These are phyloP conservation scores for Iguana delicatissima DNA, from an alignment of 2,797 vertebrate genomes.

Conservation along the genomic window DNA sequence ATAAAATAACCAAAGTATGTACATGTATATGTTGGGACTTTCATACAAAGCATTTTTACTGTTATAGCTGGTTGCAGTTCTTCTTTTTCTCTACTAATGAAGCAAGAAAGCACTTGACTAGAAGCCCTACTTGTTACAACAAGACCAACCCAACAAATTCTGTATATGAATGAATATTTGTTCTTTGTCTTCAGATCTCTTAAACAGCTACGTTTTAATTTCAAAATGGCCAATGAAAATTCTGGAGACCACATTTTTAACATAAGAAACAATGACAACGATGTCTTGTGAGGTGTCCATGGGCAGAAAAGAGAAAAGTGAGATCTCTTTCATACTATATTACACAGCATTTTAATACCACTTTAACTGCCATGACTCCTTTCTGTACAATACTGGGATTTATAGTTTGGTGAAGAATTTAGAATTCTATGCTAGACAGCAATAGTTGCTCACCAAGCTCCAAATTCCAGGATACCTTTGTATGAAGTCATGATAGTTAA, in stretches of 20 bases:
- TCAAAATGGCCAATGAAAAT: conserved; percentile 22
- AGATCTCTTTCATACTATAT: too few relatives aligned
- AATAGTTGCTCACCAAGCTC: too few relatives aligned
- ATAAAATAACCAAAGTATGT: background rate
- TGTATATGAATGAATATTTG: background rate
- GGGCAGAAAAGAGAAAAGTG: background rate
- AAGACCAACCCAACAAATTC: background rate
- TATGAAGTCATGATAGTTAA: too few relatives aligned
- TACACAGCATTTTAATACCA: too few relatives aligned
- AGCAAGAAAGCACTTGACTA: background rate
- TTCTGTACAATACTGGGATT: too few relatives aligned
- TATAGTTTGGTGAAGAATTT: too few relatives aligned
- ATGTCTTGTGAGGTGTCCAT: background rate
- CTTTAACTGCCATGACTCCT: too few relatives aligned
- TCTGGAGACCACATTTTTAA: background rate
- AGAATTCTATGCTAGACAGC: too few relatives aligned
- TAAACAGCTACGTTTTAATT: conserved; percentile 18
- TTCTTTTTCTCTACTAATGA: background rate
- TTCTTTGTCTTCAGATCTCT: background rate
- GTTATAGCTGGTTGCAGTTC: background rate
- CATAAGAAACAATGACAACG: conserved; percentile 5
- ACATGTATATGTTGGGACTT: background rate
- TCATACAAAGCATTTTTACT: background rate
- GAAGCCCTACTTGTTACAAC: background rate
- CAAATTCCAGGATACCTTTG: too few relatives aligned